A percentile compares a stretch with the other conserved stretches of the same genome.
Conservation (phyloP, 2,797 vertebrate species). For the Tauraco hartlaubi region DNA sequence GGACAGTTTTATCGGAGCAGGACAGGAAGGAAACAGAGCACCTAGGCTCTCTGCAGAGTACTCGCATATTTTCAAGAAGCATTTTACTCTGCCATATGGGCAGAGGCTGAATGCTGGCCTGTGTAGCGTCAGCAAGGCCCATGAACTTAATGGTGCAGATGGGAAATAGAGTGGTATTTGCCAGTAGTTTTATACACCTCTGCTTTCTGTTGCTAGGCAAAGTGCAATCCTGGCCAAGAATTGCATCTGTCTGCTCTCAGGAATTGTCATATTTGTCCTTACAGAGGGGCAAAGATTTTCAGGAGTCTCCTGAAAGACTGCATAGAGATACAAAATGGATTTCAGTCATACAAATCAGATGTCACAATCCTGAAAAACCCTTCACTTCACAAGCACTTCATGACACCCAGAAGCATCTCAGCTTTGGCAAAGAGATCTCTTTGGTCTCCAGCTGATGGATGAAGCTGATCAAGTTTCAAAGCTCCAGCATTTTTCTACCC, state of each 20-base stretch:
- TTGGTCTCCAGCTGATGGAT: background rate
- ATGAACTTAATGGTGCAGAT: background rate
- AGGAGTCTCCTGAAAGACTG: background rate
- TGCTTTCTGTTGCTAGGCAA: background rate
- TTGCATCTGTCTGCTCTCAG: background rate
- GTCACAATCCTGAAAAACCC: background rate
- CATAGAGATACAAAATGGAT: background rate
- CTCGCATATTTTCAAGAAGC: background rate
- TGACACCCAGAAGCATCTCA: background rate
- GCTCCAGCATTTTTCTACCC: background rate
- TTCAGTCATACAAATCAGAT: background rate
- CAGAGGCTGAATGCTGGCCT: background rate
- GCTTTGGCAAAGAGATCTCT: background rate
- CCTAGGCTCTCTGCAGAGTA: background rate
- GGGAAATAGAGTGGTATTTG: background rate
- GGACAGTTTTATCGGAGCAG: background rate
- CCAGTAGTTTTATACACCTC: background rate
- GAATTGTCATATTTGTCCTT: background rate
- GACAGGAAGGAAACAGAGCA: background rate
- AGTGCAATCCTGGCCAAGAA: background rate
- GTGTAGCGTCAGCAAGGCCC: background rate
- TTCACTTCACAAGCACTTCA: background rate
- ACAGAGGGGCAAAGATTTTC: background rate
- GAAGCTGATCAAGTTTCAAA: background rate
- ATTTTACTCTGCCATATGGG: background rate